phyloP scores from a whole-genome alignment of 1,140 invertebrate genomes.

The Leptonema lineaticorne region DNA sequence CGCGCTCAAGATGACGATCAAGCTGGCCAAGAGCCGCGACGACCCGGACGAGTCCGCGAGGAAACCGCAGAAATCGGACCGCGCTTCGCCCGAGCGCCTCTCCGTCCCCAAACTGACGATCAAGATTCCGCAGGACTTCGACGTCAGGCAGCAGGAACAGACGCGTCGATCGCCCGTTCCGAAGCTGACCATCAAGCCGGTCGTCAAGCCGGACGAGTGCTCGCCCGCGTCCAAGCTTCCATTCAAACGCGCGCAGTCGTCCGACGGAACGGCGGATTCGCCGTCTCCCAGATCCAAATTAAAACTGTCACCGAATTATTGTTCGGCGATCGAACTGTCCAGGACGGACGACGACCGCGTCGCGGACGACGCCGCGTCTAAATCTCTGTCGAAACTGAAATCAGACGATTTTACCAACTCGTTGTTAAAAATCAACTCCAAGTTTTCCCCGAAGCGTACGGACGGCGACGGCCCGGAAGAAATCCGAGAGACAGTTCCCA shows the following conservation, averaged over 20 bases:
- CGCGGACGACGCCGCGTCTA: neutral
- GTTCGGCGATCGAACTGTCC: neutral
- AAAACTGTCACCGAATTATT: too few relatives aligned
- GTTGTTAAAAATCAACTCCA: neutral
- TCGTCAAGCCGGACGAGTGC: neutral
- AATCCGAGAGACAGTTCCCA: slow-evolving; percentile 29
- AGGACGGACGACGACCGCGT: neutral
- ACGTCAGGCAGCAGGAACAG: neutral
- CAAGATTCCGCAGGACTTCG: slow-evolving; percentile 41
- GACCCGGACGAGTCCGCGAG: neutral
- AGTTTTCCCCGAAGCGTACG: neutral
- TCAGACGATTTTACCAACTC: neutral
- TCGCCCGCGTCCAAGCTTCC: neutral
- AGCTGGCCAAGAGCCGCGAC: slow-evolving; percentile 19
- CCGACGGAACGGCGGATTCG: neutral
- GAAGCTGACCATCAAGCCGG: neutral
- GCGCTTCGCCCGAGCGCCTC: slow-evolving; percentile 42
- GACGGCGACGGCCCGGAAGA: too few relatives aligned
- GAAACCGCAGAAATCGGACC: slow-evolving; percentile 38
- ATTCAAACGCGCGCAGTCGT: neutral
- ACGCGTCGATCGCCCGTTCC: neutral
- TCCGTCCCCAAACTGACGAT: slow-evolving; percentile 55
- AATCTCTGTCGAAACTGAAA: neutral
- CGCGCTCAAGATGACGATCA: slow-evolving; percentile 36
- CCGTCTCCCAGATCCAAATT: neutral